Evolutionary conservation across 1,140 invertebrate genomes (phyloP).

Genomic region (Drosophila grimshawi): DNA sequence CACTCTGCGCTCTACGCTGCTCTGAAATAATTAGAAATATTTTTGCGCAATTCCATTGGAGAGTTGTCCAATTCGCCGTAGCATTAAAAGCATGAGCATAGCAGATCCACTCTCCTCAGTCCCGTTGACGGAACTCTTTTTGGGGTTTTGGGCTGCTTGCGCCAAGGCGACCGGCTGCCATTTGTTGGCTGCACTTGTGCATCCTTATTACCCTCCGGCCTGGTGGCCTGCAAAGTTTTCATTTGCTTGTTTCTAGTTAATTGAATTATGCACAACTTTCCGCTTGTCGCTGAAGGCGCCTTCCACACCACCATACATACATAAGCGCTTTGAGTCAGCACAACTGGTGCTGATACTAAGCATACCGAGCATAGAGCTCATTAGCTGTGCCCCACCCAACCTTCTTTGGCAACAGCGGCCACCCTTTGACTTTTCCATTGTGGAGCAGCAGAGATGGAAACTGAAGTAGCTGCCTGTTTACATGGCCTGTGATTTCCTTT

Average conservation of each 20-base stretch:
- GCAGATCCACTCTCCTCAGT: neutral
- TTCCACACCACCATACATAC: constrained; percentile 36
- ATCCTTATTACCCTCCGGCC: constrained; percentile 32
- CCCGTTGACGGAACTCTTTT: constrained; percentile 1
- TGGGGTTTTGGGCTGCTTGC: constrained; percentile 4
- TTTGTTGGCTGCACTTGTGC: constrained; percentile 24
- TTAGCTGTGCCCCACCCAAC: constrained; percentile 18
- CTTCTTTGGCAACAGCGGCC: neutral
- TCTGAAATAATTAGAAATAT: constrained; percentile 78
- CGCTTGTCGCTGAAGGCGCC: constrained; percentile 55
- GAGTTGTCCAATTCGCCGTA: constrained; percentile 50
- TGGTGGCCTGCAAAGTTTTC: constrained; percentile 71
- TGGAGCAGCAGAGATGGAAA: neutral
- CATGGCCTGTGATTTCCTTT: constrained; percentile 66
- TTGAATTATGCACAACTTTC: constrained; percentile 80
- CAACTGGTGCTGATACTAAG: constrained; percentile 38
- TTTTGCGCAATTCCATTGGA: constrained; percentile 56
- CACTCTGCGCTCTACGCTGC: neutral
- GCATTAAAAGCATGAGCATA: constrained; percentile 29
- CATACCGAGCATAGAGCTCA: constrained; percentile 33
- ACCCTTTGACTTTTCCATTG: constrained; percentile 29
- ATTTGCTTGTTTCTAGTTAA: constrained; percentile 82
- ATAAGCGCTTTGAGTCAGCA: constrained; percentile 73
- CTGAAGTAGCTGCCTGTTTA: constrained; percentile 39
- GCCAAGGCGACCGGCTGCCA: no score